These are phyloP conservation scores for Noctua pronuba DNA, from an alignment of 2,888 invertebrate species.

Conservation along the genomic window DNA sequence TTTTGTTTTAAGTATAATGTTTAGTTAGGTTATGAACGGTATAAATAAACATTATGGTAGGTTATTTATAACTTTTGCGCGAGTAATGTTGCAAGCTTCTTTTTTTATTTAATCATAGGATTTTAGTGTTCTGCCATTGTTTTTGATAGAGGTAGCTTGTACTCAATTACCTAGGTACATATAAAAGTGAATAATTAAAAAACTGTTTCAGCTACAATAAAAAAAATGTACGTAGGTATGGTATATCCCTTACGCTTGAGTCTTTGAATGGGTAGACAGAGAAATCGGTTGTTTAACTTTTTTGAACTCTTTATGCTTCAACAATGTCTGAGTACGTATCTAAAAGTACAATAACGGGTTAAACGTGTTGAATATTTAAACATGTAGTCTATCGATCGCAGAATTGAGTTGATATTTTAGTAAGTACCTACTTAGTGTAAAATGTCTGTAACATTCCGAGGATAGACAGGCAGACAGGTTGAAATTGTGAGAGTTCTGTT, in stretches of 20 bases:
- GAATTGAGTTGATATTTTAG: no score
- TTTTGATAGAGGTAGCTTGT: not conserved
- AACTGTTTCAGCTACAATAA: not conserved
- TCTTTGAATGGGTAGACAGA: not conserved
- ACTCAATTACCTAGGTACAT: not conserved
- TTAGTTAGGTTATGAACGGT: conserved; percentile 18
- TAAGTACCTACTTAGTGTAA: no score
- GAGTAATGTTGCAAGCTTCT: conserved; percentile 29
- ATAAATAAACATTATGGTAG: conserved; percentile 25
- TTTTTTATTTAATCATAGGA: not conserved
- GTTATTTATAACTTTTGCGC: conserved; percentile 19
- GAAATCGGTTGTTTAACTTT: not conserved
- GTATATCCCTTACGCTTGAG: not conserved
- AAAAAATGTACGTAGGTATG: not conserved
- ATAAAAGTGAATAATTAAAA: no score
- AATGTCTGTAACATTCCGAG: not conserved
- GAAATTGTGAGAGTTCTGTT: not conserved
- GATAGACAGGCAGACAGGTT: no score
- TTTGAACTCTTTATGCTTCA: not conserved
- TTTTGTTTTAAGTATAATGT: not conserved
- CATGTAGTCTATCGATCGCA: no score
- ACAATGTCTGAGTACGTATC: no score
- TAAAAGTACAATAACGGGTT: no score
- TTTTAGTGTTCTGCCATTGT: not conserved
- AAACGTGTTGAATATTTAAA: no score